phyloP scores from a whole-genome alignment of 2,797 vertebrate genomes.

The Eulemur albifrons region DNA sequence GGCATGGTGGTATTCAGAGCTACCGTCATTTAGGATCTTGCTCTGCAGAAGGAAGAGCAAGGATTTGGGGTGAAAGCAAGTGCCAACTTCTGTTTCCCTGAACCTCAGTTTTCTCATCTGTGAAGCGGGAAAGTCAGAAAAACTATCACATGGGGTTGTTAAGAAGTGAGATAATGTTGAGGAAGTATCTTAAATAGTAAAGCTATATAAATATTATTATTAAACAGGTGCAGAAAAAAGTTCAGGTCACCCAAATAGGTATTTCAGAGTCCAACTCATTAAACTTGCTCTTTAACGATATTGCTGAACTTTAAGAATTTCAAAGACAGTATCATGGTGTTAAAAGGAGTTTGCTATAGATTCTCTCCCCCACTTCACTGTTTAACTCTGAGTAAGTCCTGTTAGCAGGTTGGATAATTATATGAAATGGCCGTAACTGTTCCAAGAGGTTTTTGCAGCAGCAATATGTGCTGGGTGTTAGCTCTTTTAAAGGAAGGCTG shows the following conservation, averaged over 20 bases:
- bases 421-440: not conserved
- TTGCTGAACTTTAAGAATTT: not conserved
- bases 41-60: not conserved
- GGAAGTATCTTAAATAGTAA: not conserved
- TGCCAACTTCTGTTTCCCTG: not conserved
- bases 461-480: not conserved
- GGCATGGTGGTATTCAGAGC: no score
- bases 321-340: not conserved
- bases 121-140: not conserved
- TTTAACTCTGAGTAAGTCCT: not conserved
- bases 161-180: not conserved
- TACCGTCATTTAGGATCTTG: not conserved
- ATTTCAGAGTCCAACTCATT: not conserved
- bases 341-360: not conserved
- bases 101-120: not conserved
- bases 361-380: not conserved
- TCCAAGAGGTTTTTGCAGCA: not conserved
- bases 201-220: not conserved
- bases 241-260: not conserved
- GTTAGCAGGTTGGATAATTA: not conserved
- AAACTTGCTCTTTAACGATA: not conserved
- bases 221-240: not conserved
- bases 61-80: not conserved
- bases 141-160: accelerated
- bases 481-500: not conserved